Base-by-base conservation (phyloP, 2,113 vertebrate species). In the Hystrix cristata region DNA sequence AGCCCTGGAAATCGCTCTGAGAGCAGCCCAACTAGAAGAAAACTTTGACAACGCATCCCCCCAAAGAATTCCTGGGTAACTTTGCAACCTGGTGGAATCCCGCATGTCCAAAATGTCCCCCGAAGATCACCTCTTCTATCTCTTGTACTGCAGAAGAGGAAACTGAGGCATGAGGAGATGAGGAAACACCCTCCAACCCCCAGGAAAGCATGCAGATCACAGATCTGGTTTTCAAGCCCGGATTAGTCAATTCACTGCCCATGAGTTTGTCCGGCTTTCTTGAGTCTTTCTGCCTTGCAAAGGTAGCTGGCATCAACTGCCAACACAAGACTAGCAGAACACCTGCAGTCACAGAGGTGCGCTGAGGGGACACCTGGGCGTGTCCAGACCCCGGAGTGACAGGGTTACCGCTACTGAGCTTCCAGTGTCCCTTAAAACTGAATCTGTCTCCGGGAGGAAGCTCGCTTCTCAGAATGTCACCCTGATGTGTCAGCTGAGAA, bases 341-440 rank as follows among this genome's bases (percentile, higher is more conserved):
- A 5, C 9, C 27, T 57, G 12, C 0, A 0, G 5, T 13, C 18
- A 34, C 93, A 43, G 31, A 78, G 48, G 27, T 53, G 9, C 0
- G 0, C 18, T 21, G 8, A 31, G 5, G 14, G 23, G 10, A 34
- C 0, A 5, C 29, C 48, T 29, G 16, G 48, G 4, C 2, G 4
- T 5, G 16, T 0, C 12, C 1, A 0, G 10, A 69, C 14, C 3
- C 3, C 7, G 31, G 14, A 15, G 1, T 15, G 38, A 21, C 15
- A 19, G 5, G 2, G 25, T 59, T 18, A 72, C 1, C 1, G 0
- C 38, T 43, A 53, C 23, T 0, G 38, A 67, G 60, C 27, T 34
- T 5, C 12, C 19, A 43, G 34, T 60, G 64, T 83, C 83, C 46
- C 67, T 71, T 29, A 25, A 14, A 69, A 78, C 18, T 11, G 51